These are phyloP conservation scores for Drosophila melanosoma DNA, from an alignment of 2,888 invertebrate species.

Conservation along the genomic window DNA sequence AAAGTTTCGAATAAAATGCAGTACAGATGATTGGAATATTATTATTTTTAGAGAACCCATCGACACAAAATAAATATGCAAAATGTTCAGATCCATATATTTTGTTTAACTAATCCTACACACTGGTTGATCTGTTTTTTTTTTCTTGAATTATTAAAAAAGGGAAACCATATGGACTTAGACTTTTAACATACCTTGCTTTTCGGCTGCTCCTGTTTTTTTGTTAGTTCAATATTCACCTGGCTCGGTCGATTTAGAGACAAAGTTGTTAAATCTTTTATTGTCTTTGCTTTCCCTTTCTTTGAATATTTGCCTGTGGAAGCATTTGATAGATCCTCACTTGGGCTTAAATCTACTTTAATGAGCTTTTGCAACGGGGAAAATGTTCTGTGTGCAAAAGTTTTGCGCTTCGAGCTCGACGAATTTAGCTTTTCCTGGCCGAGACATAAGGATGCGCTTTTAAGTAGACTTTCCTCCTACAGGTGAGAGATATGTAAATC, in stretches of 20 bases:
- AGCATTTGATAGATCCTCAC: background rate
- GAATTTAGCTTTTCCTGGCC: no score
- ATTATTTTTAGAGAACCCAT: background rate
- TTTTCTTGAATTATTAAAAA: background rate
- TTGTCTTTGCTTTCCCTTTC: background rate
- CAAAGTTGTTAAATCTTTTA: background rate
- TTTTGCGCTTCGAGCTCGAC: background rate
- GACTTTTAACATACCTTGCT: background rate
- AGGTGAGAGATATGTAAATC: background rate
- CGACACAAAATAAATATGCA: background rate
- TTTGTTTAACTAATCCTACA: background rate
- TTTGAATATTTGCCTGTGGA: background rate
- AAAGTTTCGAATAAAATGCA: background rate
- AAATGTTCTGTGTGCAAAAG: background rate
- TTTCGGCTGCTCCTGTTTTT: background rate
- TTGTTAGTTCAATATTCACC: background rate
- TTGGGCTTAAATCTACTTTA: background rate
- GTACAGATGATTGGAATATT: background rate
- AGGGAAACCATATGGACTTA: background rate
- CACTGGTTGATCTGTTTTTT: background rate
- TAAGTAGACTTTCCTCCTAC: slow-evolving; percentile 1
- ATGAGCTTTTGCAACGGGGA: background rate
- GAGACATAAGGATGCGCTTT: background rate
- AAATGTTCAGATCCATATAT: background rate
- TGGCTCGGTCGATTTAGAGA: background rate